Evolutionary conservation across 1,140 invertebrate species (phyloP), one percentile per base, ranked within the genome.

Genomic region (Limonius californicus): DNA sequence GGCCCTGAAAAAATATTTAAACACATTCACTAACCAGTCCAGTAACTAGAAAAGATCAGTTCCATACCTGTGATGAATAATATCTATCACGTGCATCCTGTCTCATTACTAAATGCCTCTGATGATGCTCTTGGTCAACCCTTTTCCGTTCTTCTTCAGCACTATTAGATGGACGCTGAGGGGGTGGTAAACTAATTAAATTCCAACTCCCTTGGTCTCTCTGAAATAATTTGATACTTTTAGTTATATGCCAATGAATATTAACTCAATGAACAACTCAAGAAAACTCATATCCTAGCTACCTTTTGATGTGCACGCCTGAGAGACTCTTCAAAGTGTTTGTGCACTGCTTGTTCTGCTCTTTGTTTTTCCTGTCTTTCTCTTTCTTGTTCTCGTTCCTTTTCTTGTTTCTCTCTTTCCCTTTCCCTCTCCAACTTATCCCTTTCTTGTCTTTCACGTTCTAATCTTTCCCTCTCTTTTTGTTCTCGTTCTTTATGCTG

Each of bases 281-380:
- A 56, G 21, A 32, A 32, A 56, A n/a, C n/a, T n/a, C n/a, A n/a
- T n/a, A n/a, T n/a, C n/a, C n/a, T n/a, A n/a, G 58, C 20, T 68
- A 93, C 90, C 87, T 92, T 92, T 78, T 91, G 88, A 70, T 89
- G 87, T 18, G 88, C 89, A 53, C 90, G 79, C 74, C 88, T 84
- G 21, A 95, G 79, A 54, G 91, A 94, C 78, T 94, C 90, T 74
- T 91, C 89, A 77, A 95, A 96, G 80, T 96, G 93, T 73, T 93
- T 89, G 67, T 93, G 88, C 45, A 95, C 90, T 70, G 85, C 90
- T 75, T 84, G 87, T 74, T 90, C 86, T 32, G 85, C 84, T 71
- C 85, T 81, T 68, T 85, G 82, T 63, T 82, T 85, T 76, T 87
- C 89, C 71, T 84, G 80, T 71, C 78, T 79, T 72, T 80, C 83